Evolutionary conservation across 2,888 invertebrate genomes (phyloP).

Genomic region (Nomada hirtipes): DNA sequence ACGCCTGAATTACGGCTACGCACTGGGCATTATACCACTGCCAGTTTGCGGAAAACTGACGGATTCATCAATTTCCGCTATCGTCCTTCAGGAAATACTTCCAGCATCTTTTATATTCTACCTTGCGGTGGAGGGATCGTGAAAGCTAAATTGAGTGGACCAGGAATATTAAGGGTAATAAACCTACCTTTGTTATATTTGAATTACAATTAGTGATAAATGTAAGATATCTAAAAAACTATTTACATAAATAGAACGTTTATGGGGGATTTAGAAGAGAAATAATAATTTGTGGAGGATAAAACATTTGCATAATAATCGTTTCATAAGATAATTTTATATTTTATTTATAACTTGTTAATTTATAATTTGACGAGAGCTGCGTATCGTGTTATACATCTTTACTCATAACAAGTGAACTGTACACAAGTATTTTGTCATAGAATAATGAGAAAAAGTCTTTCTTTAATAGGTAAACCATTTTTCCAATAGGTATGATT

Average conservation of each 20-base stretch:
- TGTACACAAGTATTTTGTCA: no score
- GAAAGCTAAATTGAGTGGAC: conserved; percentile 79
- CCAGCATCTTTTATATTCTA: conserved; percentile 80
- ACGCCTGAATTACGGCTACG: conserved; percentile 78
- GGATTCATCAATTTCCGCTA: conserved; percentile 81
- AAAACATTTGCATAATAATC: background rate
- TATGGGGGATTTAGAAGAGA: no score
- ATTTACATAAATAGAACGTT: no score
- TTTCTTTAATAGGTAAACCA: background rate
- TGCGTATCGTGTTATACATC: no score
- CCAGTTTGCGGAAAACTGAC: conserved; percentile 78
- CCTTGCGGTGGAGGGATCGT: conserved; percentile 81
- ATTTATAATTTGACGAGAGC: background rate
- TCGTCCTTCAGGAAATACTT: conserved; percentile 79
- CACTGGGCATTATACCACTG: conserved; percentile 77
- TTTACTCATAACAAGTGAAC: no score
- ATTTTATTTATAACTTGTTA: background rate
- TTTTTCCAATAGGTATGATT: background rate
- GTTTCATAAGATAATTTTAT: no score
- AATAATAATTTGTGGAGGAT: no score
- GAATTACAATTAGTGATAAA: background rate
- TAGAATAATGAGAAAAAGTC: no score
- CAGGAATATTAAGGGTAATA: conserved; percentile 77
- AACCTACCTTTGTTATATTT: background rate
- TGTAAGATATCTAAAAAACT: no score